phyloP scores from a whole-genome alignment of 2,113 vertebrate genomes.

The Atherinomorus stipes region DNA sequence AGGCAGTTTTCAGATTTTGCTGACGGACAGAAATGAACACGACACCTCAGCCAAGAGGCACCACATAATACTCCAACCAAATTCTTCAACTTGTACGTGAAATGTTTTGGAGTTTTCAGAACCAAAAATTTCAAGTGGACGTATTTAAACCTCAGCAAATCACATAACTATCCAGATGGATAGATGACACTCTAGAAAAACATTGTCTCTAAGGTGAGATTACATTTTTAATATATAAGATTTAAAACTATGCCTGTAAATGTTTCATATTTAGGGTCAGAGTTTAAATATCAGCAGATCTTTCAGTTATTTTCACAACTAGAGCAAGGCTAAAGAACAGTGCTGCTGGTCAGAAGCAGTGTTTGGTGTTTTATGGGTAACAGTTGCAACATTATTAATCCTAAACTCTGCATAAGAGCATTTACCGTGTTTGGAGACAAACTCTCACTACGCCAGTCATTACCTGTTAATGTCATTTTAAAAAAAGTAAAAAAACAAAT shows the following conservation, averaged over 20 bases:
- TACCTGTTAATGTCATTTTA: constrained; percentile 40
- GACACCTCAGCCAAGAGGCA: not conserved
- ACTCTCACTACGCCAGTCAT: constrained; percentile 2
- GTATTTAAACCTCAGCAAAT: not conserved
- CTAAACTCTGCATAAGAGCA: constrained; percentile 44
- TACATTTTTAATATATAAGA: constrained; percentile 8
- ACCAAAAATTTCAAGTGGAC: not conserved
- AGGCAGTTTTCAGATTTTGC: not conserved
- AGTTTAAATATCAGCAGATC: constrained; percentile 45
- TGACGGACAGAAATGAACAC: not conserved
- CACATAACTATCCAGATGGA: constrained; percentile 20
- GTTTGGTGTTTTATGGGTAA: constrained; percentile 40
- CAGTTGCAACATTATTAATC: constrained; percentile 43
- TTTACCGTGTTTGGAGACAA: constrained; percentile 31
- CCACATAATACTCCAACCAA: not conserved
- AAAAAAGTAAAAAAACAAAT: constrained; percentile 48
- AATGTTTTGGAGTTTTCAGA: not conserved
- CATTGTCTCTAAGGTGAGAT: constrained; percentile 2
- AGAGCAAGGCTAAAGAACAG: constrained; percentile 52
- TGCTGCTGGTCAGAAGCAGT: constrained; percentile 64
- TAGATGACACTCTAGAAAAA: not conserved
- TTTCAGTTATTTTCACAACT: constrained; percentile 37
- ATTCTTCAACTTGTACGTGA: not conserved
- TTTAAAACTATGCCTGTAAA: constrained; percentile 4
- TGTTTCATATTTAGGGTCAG: constrained; percentile 6